Evolutionary conservation across 2,113 vertebrate species (phyloP).

Genomic region (Xenotilapia leptura): DNA sequence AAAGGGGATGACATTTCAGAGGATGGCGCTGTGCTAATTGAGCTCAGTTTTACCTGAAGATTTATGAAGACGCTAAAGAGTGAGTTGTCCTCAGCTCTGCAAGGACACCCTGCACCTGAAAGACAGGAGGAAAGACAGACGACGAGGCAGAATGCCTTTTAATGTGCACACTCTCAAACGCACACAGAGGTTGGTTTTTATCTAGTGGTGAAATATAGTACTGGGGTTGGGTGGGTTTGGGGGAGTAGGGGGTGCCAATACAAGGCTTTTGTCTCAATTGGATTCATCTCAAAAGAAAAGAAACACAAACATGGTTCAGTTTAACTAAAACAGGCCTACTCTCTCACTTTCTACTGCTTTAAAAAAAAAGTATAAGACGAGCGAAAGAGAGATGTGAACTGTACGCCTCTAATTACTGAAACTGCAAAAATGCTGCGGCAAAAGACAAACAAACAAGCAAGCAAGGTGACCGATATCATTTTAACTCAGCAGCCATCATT

Average conservation of each 20-base stretch:
- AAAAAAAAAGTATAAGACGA: background rate
- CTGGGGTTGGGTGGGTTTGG: background rate
- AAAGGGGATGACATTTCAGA: slow-evolving; percentile 30
- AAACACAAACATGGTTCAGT: background rate
- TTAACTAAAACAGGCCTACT: background rate
- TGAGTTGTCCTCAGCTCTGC: slow-evolving; percentile 3
- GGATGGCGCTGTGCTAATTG: slow-evolving; percentile 33
- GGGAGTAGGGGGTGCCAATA: background rate
- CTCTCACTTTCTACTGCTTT: background rate
- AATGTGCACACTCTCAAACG: background rate
- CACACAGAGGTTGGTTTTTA: background rate
- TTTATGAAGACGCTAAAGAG: slow-evolving; percentile 10
- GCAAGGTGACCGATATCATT: background rate
- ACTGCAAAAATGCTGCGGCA: background rate
- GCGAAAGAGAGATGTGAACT: background rate
- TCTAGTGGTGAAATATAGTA: background rate
- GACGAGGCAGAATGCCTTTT: background rate
- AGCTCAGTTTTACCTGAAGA: slow-evolving; percentile 17
- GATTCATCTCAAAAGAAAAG: background rate
- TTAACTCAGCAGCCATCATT: background rate
- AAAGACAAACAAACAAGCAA: background rate
- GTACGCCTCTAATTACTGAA: background rate
- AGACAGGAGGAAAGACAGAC: background rate
- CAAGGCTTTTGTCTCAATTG: background rate
- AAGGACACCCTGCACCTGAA: slow-evolving; percentile 6